These are phyloP conservation scores for Himalopsyche tibetana DNA, from an alignment of 2,888 invertebrate genomes.

Conservation along the genomic window DNA sequence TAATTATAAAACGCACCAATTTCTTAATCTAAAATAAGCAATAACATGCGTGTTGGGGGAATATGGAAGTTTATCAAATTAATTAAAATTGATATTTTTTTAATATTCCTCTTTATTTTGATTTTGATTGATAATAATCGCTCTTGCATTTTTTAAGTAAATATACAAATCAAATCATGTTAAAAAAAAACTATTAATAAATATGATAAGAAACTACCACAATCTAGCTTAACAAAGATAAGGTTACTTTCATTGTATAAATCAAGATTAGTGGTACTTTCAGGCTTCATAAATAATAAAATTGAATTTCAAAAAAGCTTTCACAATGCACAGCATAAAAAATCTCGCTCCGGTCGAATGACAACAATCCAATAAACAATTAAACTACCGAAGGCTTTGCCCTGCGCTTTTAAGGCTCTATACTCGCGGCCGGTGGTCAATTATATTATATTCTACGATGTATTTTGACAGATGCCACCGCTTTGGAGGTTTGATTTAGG, in stretches of 20 bases:
- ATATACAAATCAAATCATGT: no score
- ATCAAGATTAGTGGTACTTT: conserved; percentile 17
- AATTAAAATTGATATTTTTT: no score
- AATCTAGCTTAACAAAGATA: neutral
- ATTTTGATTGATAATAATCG: no score
- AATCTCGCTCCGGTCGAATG: neutral
- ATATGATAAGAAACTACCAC: neutral
- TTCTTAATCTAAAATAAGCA: no score
- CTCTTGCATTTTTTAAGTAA: no score
- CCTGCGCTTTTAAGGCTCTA: conserved; percentile 2
- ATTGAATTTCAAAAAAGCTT: conserved; percentile 19
- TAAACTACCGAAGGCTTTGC: conserved; percentile 34
- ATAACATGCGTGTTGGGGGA: no score
- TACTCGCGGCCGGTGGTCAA: conserved; percentile 51
- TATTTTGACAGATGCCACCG: conserved; percentile 57
- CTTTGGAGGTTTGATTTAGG: conserved; percentile 56
- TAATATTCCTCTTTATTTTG: no score
- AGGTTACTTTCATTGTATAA: neutral
- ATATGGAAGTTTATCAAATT: no score
- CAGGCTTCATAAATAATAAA: conserved; percentile 20
- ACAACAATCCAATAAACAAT: conserved; percentile 31
- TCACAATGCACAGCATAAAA: conserved; percentile 27
- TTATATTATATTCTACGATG: conserved; percentile 42
- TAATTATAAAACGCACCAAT: no score
- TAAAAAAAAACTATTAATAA: no score